These are phyloP conservation scores for Pteropus alecto DNA, from an alignment of 2,113 vertebrate genomes.

Conservation along the genomic window DNA sequence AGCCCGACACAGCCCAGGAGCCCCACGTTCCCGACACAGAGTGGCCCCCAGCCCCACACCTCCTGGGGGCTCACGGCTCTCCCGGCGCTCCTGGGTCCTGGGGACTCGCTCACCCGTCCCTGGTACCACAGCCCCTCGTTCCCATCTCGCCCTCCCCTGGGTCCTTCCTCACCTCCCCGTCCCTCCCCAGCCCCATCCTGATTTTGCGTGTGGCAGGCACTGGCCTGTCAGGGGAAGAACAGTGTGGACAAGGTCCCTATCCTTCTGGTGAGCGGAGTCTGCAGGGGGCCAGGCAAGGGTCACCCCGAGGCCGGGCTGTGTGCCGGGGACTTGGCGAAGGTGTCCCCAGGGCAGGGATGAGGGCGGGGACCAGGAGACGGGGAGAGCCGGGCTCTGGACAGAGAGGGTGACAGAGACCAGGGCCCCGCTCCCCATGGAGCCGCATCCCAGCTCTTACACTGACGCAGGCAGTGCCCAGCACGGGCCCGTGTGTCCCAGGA, in stretches of 20 bases:
- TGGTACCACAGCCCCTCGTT: neutral
- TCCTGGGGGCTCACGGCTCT: accelerated
- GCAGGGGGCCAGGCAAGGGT: neutral
- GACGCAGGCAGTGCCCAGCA: neutral
- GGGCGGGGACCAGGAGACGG: accelerated
- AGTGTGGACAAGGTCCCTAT: neutral
- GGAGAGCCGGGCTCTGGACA: neutral
- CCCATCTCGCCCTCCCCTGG: no score
- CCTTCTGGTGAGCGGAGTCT: no score
- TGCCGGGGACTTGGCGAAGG: neutral
- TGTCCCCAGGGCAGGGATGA: neutral
- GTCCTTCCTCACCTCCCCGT: neutral
- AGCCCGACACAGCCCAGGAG: neutral
- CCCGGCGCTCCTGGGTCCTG: neutral
- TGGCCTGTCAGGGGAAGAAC: neutral
- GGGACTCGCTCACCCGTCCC: accelerated
- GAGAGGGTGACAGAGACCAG: neutral
- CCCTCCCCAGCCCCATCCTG: neutral
- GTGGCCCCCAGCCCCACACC: accelerated
- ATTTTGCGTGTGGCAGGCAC: neutral
- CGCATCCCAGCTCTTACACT: accelerated
- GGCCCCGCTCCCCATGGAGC: accelerated
- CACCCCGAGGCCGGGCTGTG: accelerated
- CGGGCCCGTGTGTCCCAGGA: neutral
- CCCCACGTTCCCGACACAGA: accelerated